These are phyloP conservation scores for Grus americana DNA, from an alignment of 2,113 vertebrate species.

Conservation along the genomic window DNA sequence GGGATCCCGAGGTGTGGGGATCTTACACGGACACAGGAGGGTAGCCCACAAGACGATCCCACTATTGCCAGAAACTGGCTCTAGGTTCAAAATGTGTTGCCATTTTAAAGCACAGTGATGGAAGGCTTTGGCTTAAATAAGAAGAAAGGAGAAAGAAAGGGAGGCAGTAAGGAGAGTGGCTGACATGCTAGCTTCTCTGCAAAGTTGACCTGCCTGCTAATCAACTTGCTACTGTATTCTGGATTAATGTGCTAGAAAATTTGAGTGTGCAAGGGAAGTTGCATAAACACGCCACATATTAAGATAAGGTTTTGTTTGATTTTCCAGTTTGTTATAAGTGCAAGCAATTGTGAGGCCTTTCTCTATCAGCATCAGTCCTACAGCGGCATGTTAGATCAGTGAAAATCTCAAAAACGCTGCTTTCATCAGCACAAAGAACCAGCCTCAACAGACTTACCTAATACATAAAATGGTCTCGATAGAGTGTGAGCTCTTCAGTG, in stretches of 20 bases:
- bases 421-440: background rate
- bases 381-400: background rate
- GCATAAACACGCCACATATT: background rate
- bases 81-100: background rate
- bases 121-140: background rate
- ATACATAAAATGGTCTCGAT: background rate
- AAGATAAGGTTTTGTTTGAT: background rate
- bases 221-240: background rate
- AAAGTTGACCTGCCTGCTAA: background rate
- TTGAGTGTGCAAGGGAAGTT: background rate
- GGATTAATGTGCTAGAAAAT: background rate
- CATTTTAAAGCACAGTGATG: background rate
- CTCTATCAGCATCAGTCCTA: background rate
- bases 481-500: background rate
- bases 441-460: background rate
- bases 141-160: background rate
- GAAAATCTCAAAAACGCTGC: background rate
- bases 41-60: background rate
- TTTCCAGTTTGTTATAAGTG: background rate
- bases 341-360: background rate
- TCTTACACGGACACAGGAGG: rapidly evolving
- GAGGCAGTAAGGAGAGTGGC: background rate
- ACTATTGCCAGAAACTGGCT: background rate
- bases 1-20: too few relatives aligned
- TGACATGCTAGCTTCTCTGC: background rate